Conservation (phyloP, 2,113 vertebrate species). For the Hydropotes inermis region DNA sequence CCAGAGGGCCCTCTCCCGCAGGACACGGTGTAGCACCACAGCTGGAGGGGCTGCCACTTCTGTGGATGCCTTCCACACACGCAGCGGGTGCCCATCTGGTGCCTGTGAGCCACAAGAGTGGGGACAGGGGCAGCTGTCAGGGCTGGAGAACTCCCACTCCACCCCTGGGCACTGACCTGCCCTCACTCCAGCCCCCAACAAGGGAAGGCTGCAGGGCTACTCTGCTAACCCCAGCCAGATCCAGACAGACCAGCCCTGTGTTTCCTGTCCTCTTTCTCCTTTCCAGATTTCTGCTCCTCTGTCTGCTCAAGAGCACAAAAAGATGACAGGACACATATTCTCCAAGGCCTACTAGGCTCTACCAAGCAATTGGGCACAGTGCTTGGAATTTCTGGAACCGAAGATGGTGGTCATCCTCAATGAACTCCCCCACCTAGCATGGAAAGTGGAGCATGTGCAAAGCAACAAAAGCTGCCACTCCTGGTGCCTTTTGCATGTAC, state of each 20-base stretch:
- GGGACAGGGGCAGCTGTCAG: neutral
- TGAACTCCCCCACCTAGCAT: neutral
- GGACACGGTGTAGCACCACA: slow-evolving; percentile 85
- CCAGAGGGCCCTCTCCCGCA: slow-evolving; percentile 89
- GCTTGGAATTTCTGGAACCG: neutral
- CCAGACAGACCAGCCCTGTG: neutral
- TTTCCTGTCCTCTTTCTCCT: neutral
- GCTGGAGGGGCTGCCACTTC: slow-evolving; percentile 85
- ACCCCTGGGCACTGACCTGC: neutral
- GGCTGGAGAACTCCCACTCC: neutral
- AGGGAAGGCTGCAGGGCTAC: neutral
- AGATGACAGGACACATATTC: neutral
- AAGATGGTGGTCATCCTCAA: neutral
- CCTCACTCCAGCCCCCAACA: neutral
- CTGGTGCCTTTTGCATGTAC: neutral
- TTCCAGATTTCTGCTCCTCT: neutral
- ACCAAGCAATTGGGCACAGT: neutral
- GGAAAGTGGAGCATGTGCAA: neutral
- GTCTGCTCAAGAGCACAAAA: neutral
- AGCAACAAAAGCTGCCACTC: neutral
- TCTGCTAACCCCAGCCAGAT: neutral
- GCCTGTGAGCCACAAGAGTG: slow-evolving; percentile 69
- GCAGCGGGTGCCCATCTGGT: slow-evolving; percentile 84
- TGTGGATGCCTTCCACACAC: slow-evolving; percentile 86
- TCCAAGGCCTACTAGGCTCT: neutral